phyloP scores from a whole-genome alignment of 2,888 invertebrate genomes.

The Eulithis testata region DNA sequence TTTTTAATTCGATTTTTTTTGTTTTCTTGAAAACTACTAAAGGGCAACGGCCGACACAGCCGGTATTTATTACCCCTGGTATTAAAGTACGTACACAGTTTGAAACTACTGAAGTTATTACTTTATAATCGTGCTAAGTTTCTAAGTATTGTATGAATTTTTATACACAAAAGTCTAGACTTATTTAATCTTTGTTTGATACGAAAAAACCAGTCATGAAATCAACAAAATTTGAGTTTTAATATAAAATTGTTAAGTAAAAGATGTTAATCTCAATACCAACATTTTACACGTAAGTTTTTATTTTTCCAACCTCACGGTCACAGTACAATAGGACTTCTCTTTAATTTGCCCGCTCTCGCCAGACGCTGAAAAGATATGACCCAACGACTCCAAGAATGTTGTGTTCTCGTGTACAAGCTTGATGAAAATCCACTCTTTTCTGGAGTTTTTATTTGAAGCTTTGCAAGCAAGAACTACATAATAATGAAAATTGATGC shows the following conservation, averaged over 20 bases:
- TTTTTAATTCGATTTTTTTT: constrained; percentile 19
- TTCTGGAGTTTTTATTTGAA: constrained; percentile 25
- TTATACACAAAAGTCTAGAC: too few relatives aligned
- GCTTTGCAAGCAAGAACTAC: constrained; percentile 2
- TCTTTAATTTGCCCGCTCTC: constrained; percentile 68
- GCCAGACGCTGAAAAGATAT: constrained; percentile 64
- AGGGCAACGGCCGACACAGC: background rate
- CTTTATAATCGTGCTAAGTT: too few relatives aligned
- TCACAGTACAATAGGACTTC: constrained; percentile 57
- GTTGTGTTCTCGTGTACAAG: constrained; percentile 55
- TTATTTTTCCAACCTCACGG: constrained; percentile 33
- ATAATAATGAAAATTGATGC: too few relatives aligned
- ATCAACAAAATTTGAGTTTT: too few relatives aligned
- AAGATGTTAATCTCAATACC: too few relatives aligned
- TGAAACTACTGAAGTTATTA: too few relatives aligned
- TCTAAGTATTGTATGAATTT: too few relatives aligned
- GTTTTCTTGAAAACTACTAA: background rate
- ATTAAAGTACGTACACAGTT: too few relatives aligned
- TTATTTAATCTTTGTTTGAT: too few relatives aligned
- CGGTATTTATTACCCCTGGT: too few relatives aligned
- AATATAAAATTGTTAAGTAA: too few relatives aligned
- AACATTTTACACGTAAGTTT: background rate
- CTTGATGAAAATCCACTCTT: constrained; percentile 44
- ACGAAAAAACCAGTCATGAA: too few relatives aligned
- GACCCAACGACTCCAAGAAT: constrained; percentile 57